A percentile compares a stretch with the other conserved stretches of the same genome.
These are phyloP conservation scores for Brenthis daphne DNA, from an alignment of 2,888 invertebrate genomes.

Conservation along the genomic window DNA sequence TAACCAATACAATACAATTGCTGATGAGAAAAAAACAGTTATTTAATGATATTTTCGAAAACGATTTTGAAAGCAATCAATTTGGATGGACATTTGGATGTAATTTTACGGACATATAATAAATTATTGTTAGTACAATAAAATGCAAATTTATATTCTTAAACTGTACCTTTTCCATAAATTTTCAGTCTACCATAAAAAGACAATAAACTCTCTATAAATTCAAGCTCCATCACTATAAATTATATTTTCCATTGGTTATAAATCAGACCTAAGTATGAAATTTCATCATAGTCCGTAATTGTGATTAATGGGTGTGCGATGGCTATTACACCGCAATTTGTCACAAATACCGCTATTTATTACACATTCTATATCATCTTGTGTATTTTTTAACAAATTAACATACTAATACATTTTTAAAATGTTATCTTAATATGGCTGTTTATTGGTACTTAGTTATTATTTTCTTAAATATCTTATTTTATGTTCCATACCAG, in stretches of 20 bases:
- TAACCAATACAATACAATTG: no score
- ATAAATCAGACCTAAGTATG: slow-evolving; percentile 22
- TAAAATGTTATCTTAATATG: not conserved
- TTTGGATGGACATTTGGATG: no score
- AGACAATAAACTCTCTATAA: slow-evolving; percentile 1
- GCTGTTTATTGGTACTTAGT: not conserved
- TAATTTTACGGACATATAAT: no score
- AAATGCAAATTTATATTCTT: no score
- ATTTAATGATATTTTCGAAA: no score
- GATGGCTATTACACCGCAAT: slow-evolving; percentile 8
- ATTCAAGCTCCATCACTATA: slow-evolving; percentile 5
- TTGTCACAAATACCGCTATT: slow-evolving; percentile 12
- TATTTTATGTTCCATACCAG: slow-evolving; percentile 61
- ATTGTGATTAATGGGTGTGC: slow-evolving; percentile 16
- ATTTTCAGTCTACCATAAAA: no score
- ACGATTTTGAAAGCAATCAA: no score
- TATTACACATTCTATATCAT: slow-evolving; percentile 5
- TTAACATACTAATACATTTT: not conserved
- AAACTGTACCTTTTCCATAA: no score
- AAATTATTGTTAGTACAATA: no score
- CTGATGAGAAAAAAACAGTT: no score
- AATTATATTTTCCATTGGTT: slow-evolving; percentile 5
- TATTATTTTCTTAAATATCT: not conserved
- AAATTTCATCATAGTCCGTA: slow-evolving; percentile 18
- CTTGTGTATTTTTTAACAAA: not conserved